Evolutionary conservation across 2,797 vertebrate genomes (phyloP).

Genomic region (Phrynocephalus guinanensis): DNA sequence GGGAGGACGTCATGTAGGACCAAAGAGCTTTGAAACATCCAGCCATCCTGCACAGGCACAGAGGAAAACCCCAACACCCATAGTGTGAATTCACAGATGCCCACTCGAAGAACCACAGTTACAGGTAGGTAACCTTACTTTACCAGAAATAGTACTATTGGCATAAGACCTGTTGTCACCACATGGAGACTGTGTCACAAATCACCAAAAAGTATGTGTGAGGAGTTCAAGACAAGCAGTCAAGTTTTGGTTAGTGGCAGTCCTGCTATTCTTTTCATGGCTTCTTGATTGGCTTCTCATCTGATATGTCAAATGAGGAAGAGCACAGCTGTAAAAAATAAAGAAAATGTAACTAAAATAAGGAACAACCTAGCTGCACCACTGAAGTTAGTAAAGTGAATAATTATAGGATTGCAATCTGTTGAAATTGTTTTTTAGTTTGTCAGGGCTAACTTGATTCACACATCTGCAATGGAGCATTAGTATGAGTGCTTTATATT

Average conservation of each 20-base stretch:
- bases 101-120: too few species aligned
- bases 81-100: too few species aligned
- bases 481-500: background rate
- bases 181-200: background rate
- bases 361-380: background rate
- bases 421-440: background rate
- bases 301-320: background rate
- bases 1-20: too few species aligned
- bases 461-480: background rate
- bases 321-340: too few species aligned
- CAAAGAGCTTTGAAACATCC: too few species aligned
- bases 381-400: background rate
- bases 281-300: background rate
- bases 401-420: background rate
- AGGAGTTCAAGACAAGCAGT: background rate
- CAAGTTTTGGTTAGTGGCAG: background rate
- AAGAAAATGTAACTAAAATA: background rate
- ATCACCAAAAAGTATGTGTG: background rate
- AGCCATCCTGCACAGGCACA: too few species aligned
- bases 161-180: background rate
- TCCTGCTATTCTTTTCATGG: background rate
- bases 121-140: too few species aligned
- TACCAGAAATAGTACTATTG: background rate
- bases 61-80: too few species aligned
- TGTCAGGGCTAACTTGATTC: background rate